Percentiles rank a stretch among this genome's conserved stretches.
Evolutionary conservation across 2,888 invertebrate species (phyloP).

Genomic region (Sphaerophoria taeniata): DNA sequence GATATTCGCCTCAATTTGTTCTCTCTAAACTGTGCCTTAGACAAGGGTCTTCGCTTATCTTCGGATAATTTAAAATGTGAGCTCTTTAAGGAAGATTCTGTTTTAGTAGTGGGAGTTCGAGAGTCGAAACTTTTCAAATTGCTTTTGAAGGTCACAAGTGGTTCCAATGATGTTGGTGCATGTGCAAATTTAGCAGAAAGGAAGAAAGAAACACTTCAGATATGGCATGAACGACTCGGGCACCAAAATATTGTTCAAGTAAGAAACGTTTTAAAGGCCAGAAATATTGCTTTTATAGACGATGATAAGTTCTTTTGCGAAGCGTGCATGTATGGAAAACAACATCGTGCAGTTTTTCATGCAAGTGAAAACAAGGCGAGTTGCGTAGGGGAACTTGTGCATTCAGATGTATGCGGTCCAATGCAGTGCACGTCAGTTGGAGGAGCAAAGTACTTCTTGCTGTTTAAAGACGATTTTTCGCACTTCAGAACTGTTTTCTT

Average conservation of each 20-base stretch:
- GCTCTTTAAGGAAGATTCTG: conserved; percentile 10
- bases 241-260: conserved; percentile 6
- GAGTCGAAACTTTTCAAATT: conserved; percentile 1
- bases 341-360: conserved; percentile 4
- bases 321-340: conserved; percentile 22
- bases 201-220: background rate
- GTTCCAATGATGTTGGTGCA: background rate
- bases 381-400: conserved; percentile 3
- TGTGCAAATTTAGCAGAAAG: conserved; percentile 17
- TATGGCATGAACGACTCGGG: conserved; percentile 12
- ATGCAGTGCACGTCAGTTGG: conserved; percentile 16
- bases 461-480: conserved; percentile 73
- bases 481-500: conserved; percentile 72
- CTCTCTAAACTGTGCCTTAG: conserved; percentile 67
- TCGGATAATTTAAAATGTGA: conserved; percentile 35
- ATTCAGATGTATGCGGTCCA: conserved; percentile 14
- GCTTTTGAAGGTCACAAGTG: background rate
- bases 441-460: conserved; percentile 70
- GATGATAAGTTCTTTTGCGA: conserved; percentile 1
- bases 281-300: conserved; percentile 10
- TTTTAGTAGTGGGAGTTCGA: conserved; percentile 1
- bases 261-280: conserved; percentile 1
- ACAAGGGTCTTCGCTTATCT: conserved; percentile 58
- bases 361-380: background rate
- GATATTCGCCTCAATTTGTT: conserved; percentile 73